Percentiles rank a stretch among this genome's conserved stretches.
Evolutionary conservation across 2,888 invertebrate genomes (phyloP).

Genomic region (Phengaris arion): DNA sequence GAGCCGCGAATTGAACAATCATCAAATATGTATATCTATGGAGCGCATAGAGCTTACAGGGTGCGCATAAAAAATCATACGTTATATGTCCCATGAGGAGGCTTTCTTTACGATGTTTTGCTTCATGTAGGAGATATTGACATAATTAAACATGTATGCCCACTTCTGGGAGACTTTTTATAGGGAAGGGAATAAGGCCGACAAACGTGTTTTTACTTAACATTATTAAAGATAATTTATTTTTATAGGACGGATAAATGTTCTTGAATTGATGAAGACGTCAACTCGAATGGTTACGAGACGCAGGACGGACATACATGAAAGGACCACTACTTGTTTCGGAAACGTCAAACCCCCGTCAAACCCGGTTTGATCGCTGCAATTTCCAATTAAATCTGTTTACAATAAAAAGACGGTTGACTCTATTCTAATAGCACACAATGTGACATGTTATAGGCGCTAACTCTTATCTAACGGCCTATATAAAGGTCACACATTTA

Average conservation of each 20-base stretch:
- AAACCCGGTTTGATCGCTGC: too few relatives aligned
- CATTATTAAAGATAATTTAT: background rate
- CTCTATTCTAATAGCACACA: too few relatives aligned
- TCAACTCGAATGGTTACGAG: too few relatives aligned
- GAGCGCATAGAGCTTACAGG: background rate
- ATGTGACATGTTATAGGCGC: too few relatives aligned
- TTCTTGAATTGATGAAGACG: background rate
- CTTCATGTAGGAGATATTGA: slow-evolving; percentile 8
- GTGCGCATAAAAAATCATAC: slow-evolving; percentile 10
- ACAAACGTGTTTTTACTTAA: background rate
- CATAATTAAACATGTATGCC: slow-evolving; percentile 21
- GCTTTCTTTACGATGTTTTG: slow-evolving; percentile 15
- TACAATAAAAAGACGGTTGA: too few relatives aligned
- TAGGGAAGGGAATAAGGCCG: background rate
- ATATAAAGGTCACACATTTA: too few relatives aligned
- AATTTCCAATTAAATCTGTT: too few relatives aligned
- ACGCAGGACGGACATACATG: too few relatives aligned
- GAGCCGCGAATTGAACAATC: slow-evolving; percentile 1
- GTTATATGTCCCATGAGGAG: slow-evolving; percentile 2
- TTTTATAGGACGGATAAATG: background rate
- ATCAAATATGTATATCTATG: slow-evolving; percentile 5
- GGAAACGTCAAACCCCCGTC: too few relatives aligned
- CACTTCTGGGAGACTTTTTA: slow-evolving; percentile 6
- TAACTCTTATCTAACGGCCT: too few relatives aligned
- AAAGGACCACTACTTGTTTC: too few relatives aligned